Evolutionary conservation across 2,888 invertebrate genomes (phyloP).

Genomic region (Lysandra coridon): DNA sequence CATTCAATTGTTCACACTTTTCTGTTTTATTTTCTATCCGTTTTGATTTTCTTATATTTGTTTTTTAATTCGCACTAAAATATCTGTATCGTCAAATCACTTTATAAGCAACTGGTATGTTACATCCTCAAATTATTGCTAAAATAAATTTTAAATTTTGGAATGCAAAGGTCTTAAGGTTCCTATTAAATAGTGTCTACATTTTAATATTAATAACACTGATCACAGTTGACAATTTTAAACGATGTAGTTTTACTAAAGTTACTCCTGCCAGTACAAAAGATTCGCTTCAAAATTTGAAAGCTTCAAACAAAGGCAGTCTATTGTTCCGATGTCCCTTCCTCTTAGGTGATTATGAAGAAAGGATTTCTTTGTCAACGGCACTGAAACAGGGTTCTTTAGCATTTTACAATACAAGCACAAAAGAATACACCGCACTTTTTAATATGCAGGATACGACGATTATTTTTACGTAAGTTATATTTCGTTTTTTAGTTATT

Average conservation of each 20-base stretch:
- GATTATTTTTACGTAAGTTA: conserved; percentile 22
- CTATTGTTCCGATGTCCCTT: conserved; percentile 13
- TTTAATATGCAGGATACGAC: not conserved
- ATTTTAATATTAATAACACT: not conserved
- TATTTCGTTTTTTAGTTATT: conserved; percentile 8
- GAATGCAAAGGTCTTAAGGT: not conserved
- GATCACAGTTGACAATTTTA: conserved; percentile 15
- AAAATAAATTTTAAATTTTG: not conserved
- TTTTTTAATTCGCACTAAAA: not conserved
- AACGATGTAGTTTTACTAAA: not conserved
- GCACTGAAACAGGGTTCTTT: not conserved
- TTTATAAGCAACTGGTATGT: not conserved
- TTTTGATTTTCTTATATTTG: not conserved
- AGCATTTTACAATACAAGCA: conserved; percentile 16
- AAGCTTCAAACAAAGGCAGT: conserved; percentile 12
- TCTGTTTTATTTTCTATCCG: conserved; percentile 34
- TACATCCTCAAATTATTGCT: not conserved
- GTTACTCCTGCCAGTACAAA: not conserved
- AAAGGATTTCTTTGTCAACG: not conserved
- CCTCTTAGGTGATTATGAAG: conserved; percentile 29
- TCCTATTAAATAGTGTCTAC: not conserved
- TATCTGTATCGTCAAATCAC: not conserved
- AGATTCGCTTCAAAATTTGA: conserved; percentile 8
- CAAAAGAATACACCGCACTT: conserved; percentile 16
- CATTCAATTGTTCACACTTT: conserved; percentile 38